Evolutionary conservation across 2,888 invertebrate genomes (phyloP).

Genomic region (Dasypolia templi): DNA sequence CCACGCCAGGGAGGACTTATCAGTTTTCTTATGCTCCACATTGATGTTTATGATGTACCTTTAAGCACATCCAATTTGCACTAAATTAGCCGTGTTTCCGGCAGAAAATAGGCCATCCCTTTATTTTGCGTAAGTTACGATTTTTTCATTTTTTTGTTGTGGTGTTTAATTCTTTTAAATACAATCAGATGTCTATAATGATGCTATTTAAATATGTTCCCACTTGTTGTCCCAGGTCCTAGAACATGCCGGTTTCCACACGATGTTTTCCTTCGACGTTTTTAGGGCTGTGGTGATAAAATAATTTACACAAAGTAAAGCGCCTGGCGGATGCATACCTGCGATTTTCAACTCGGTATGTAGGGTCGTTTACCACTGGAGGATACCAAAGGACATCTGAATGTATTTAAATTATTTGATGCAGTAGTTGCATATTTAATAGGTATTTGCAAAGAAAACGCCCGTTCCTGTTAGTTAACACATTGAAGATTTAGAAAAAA

Average conservation of each 20-base stretch:
- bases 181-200: too few relatives aligned
- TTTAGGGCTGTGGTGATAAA: too few relatives aligned
- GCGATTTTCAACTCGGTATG: too few relatives aligned
- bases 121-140: slow-evolving; percentile 15
- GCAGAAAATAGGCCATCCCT: slow-evolving; percentile 9
- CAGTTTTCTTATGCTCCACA: slow-evolving; percentile 42
- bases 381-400: too few relatives aligned
- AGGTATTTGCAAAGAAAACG: not conserved
- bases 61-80: slow-evolving; percentile 52
- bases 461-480: not conserved
- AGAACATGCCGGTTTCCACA: too few relatives aligned
- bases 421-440: not conserved
- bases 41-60: slow-evolving; percentile 50
- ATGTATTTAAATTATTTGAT: not conserved
- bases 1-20: slow-evolving; percentile 37
- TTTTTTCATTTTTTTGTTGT: not conserved
- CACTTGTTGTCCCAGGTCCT: too few relatives aligned
- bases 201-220: too few relatives aligned
- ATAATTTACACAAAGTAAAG: too few relatives aligned
- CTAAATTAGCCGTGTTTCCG: slow-evolving; percentile 37
- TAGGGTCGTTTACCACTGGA: too few relatives aligned
- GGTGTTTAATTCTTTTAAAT: not conserved
- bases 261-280: too few relatives aligned
- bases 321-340: too few relatives aligned
- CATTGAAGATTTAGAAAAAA: not conserved